Base-by-base conservation (phyloP, 2,113 vertebrate genomes). In the Mionectes macconnelli region DNA sequence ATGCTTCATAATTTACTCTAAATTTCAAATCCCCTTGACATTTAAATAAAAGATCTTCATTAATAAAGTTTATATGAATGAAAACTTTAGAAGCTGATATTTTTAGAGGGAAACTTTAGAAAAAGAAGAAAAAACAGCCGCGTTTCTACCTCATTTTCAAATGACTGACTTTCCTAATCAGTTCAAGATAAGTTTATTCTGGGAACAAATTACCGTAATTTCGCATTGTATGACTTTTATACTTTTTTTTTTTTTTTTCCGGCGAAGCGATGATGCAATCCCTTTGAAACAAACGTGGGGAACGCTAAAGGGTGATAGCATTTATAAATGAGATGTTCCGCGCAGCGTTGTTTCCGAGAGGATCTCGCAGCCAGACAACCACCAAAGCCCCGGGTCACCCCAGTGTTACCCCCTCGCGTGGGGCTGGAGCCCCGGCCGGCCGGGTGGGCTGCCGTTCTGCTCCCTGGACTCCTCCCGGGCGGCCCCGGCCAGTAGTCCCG, bases 11-110 rank as follows among this genome's bases (percentile, higher is more conserved):
- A 98, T 98, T 98, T 97, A 98, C 98, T 96, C 96, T 92, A 98
- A 97, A 98, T 98, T 98, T 98, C 97, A 97, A 98, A 98, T 97
- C 94, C 97, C 96, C 97, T 93, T 98, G 98, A 98, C 98, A 93
- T 97, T 98, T 97, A 97, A 98, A 98, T 97, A 97, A 98, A 98
- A 98, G 96, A 97, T 98, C 98, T 98, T 98, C 98, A 98, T 98
- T 98, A 98, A 98, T 98, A 98, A 98, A 97, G 97, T 98, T 98
- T 98, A 98, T 98, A 97, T 98, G 97, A 98, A 98, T 98, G 98
- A 98, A 98, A 98, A 98, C 97, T 97, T 98, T 98, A 98, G 97
- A 98, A 98, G 96, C 94, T 97, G 97, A 96, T 97, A 97, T 93
- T 94, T 96, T 97, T 97, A 96, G 94, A 80, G 81, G 74, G 84